Evolutionary conservation across 2,888 invertebrate genomes (phyloP).

Genomic region (Dinocampus coccinellae): DNA sequence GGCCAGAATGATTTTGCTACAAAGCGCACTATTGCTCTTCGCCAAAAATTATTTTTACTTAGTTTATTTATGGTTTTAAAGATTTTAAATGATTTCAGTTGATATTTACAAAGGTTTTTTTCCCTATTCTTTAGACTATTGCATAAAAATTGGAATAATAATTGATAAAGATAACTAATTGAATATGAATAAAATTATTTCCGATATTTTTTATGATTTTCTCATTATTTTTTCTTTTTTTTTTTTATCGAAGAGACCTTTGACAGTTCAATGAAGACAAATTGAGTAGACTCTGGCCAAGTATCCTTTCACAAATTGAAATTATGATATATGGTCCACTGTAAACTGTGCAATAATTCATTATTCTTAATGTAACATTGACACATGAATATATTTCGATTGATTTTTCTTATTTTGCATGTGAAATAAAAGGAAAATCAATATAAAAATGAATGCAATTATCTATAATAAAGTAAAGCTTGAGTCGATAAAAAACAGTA

Average conservation of each 20-base stretch:
- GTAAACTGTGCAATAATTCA: not conserved
- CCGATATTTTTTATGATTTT: not conserved
- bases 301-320: not conserved
- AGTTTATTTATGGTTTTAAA: conserved; percentile 47
- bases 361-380: conserved; percentile 15
- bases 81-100: conserved; percentile 4
- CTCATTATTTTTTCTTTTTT: conserved; percentile 1
- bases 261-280: not conserved
- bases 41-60: conserved; percentile 69
- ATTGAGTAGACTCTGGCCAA: not conserved
- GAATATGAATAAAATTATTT: not conserved
- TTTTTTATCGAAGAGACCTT: not conserved
- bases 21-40: conserved; percentile 64
- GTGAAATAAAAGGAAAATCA: conserved; percentile 46
- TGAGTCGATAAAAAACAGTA: conserved; percentile 2
- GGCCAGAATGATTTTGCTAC: conserved; percentile 44
- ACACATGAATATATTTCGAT: conserved; percentile 20
- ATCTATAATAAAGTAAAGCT: not conserved
- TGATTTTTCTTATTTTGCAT: conserved; percentile 55
- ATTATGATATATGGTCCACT: not conserved
- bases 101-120: conserved; percentile 10
- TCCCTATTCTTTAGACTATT: not conserved
- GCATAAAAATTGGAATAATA: not conserved
- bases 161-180: not conserved
- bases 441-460: conserved; percentile 37